phyloP scores from a whole-genome alignment of 1,140 invertebrate genomes.

The Drosophila ficusphila region DNA sequence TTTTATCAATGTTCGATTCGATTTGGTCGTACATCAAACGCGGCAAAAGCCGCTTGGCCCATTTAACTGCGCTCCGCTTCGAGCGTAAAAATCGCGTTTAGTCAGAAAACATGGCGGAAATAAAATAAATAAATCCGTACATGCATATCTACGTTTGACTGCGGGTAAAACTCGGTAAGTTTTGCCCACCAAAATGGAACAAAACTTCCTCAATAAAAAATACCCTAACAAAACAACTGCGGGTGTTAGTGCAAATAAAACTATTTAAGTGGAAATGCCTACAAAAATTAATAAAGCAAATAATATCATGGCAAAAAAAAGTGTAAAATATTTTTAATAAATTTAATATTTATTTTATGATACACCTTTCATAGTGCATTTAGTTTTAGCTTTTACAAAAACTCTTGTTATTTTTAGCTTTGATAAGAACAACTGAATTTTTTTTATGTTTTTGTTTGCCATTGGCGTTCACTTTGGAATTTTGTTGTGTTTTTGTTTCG shows the following conservation, averaged over 20 bases:
- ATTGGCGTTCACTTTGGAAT: background rate
- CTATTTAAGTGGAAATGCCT: background rate
- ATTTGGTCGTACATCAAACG: slow-evolving; percentile 25
- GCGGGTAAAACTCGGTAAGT: background rate
- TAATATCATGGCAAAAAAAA: too few species aligned
- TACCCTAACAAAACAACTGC: background rate
- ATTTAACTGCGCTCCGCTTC: slow-evolving; percentile 40
- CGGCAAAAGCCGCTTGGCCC: slow-evolving; percentile 48
- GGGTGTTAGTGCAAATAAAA: background rate
- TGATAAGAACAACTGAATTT: slow-evolving; percentile 15
- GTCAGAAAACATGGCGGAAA: slow-evolving; percentile 29
- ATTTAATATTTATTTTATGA: background rate
- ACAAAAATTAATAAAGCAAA: background rate
- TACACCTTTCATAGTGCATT: background rate
- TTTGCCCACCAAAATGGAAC: background rate
- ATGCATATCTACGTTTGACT: background rate
- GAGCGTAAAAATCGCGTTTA: slow-evolving; percentile 54
- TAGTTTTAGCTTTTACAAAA: background rate
- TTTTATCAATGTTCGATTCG: slow-evolving; percentile 61
- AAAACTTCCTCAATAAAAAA: background rate
- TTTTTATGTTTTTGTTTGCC: slow-evolving; percentile 36
- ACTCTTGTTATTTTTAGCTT: slow-evolving; percentile 6
- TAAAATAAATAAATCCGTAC: slow-evolving; percentile 30
- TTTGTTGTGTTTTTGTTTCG: background rate
- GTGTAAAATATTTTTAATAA: background rate